Percentiles rank a stretch among this genome's conserved stretches.
phyloP scores from a whole-genome alignment of 2,797 vertebrate species.

The Neosilurus hyrtlii region DNA sequence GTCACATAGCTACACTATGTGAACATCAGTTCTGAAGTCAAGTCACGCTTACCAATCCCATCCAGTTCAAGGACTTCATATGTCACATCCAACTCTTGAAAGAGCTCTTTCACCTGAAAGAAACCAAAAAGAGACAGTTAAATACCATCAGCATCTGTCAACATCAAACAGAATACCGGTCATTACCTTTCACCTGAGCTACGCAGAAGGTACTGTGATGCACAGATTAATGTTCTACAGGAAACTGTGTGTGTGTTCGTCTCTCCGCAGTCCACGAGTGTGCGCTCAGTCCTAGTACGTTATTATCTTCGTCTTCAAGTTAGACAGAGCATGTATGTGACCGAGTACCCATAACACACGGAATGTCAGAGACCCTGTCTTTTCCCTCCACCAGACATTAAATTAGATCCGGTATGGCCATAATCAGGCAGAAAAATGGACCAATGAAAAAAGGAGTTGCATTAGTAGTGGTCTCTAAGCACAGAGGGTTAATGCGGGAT shows the following conservation, averaged over 20 bases:
- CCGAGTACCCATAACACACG: too few relatives aligned
- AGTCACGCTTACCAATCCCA: conserved; percentile 76
- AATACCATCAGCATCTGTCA: background rate
- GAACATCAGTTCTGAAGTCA: background rate
- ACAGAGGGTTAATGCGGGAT: background rate
- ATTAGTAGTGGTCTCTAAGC: background rate
- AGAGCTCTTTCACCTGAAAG: conserved; percentile 90
- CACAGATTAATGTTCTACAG: too few relatives aligned
- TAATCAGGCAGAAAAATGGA: background rate
- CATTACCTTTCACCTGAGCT: too few relatives aligned
- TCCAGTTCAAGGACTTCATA: conserved; percentile 86
- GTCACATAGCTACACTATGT: background rate
- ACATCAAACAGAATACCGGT: background rate
- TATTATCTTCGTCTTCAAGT: too few relatives aligned
- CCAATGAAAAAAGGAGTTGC: background rate
- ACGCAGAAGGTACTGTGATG: too few relatives aligned
- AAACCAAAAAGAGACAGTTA: background rate
- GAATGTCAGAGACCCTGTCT: too few relatives aligned
- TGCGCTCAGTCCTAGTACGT: too few relatives aligned
- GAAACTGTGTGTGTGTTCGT: too few relatives aligned
- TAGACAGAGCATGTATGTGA: too few relatives aligned
- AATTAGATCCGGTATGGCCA: too few relatives aligned
- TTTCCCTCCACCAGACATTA: background rate
- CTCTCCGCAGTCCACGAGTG: too few relatives aligned
- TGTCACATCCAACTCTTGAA: conserved; percentile 78